phyloP scores from a whole-genome alignment of 2,888 invertebrate genomes.

The Macaria liturata region DNA sequence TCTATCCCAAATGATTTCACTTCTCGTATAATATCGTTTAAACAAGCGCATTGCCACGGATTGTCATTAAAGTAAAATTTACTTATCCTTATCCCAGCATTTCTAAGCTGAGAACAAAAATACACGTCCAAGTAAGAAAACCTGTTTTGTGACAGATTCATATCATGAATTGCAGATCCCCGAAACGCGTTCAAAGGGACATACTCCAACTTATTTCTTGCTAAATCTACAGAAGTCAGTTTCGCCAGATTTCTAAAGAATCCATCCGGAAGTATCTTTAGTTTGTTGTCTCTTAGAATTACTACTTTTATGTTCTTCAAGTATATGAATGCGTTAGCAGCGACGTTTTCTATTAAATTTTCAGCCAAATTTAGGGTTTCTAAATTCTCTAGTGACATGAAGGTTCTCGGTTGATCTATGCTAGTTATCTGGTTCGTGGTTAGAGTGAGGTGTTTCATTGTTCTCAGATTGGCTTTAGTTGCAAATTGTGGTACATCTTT shows the following conservation, averaged over 20 bases:
- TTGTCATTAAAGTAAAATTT: constrained; percentile 66
- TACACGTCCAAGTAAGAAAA: constrained; percentile 62
- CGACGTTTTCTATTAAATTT: constrained; percentile 54
- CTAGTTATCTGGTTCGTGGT: constrained; percentile 55
- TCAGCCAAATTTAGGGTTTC: constrained; percentile 53
- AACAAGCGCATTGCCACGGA: constrained; percentile 70
- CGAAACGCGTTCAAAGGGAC: constrained; percentile 60
- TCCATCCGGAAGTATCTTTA: constrained; percentile 53
- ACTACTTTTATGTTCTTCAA: constrained; percentile 54
- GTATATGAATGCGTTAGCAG: constrained; percentile 50
- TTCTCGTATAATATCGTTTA: constrained; percentile 59
- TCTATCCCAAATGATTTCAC: constrained; percentile 51
- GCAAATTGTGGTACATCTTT: constrained; percentile 55
- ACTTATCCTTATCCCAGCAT: constrained; percentile 53
- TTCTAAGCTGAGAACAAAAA: constrained; percentile 60
- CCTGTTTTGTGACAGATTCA: constrained; percentile 59
- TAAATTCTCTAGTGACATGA: constrained; percentile 50
- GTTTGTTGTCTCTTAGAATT: constrained; percentile 52
- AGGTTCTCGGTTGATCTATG: constrained; percentile 42
- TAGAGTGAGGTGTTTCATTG: constrained; percentile 52
- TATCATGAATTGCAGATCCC: constrained; percentile 52
- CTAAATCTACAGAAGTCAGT: constrained; percentile 54
- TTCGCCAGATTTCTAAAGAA: constrained; percentile 53
- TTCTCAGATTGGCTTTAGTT: constrained; percentile 48
- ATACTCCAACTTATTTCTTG: constrained; percentile 54